These are phyloP conservation scores for Leptinotarsa juncta DNA, from an alignment of 2,888 invertebrate genomes.

Conservation along the genomic window DNA sequence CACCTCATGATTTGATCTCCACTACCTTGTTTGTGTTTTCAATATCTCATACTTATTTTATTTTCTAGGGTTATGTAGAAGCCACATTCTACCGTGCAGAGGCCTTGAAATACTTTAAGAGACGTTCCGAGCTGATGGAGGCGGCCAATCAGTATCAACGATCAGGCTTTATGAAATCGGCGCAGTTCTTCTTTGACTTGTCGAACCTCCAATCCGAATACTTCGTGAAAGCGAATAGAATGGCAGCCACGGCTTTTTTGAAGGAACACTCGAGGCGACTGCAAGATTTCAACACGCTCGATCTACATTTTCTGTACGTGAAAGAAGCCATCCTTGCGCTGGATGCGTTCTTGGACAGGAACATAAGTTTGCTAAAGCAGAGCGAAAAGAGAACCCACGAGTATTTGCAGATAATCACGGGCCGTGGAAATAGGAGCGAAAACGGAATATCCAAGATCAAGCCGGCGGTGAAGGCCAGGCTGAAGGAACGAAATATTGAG, in stretches of 20 bases:
- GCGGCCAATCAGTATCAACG: constrained; percentile 68
- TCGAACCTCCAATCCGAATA: constrained; percentile 73
- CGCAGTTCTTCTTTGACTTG: constrained; percentile 79
- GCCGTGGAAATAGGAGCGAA: constrained; percentile 80
- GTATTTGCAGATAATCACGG: constrained; percentile 80
- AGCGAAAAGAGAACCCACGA: constrained; percentile 56
- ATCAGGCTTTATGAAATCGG: constrained; percentile 75
- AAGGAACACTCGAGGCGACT: constrained; percentile 66
- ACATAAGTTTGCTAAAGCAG: constrained; percentile 69
- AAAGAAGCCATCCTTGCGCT: constrained; percentile 78
- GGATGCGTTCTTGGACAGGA: constrained; percentile 77
- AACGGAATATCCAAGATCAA: constrained; percentile 77
- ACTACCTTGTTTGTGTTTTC: too few species aligned
- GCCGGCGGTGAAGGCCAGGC: constrained; percentile 76
- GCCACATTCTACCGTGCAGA: constrained; percentile 63
- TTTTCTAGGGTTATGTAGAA: constrained; percentile 35
- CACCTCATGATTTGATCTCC: too few species aligned
- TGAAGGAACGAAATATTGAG: constrained; percentile 73
- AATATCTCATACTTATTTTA: constrained; percentile 7
- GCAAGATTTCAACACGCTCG: constrained; percentile 73
- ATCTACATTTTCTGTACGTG: constrained; percentile 83
- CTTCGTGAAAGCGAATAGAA: constrained; percentile 72
- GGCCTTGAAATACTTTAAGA: constrained; percentile 66
- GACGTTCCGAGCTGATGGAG: constrained; percentile 68
- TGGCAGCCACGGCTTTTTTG: constrained; percentile 74